phyloP scores from a whole-genome alignment of 2,888 invertebrate species.

The Perizoma flavofasciatum region DNA sequence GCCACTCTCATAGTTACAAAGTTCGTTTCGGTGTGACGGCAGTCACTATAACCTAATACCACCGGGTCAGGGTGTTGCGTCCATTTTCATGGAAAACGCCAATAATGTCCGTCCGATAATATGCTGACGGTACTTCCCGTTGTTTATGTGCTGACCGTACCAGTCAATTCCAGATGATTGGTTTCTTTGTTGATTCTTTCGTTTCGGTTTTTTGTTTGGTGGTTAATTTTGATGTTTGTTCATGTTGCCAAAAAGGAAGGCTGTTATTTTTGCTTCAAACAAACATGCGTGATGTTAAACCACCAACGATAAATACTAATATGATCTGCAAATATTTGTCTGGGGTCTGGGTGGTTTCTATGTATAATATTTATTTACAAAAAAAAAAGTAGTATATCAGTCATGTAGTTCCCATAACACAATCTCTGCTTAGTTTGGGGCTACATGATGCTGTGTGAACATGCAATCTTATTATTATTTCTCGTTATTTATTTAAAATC shows the following conservation, averaged over 20 bases:
- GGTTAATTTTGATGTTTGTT: neutral
- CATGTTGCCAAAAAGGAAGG: too few species aligned
- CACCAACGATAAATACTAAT: too few species aligned
- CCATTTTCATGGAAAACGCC: constrained; percentile 30
- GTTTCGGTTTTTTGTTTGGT: constrained; percentile 5
- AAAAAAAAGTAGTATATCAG: too few species aligned
- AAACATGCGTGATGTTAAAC: neutral
- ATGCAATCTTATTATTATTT: too few species aligned
- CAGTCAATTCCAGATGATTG: constrained; percentile 32
- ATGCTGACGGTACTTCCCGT: constrained; percentile 33
- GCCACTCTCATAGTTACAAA: neutral
- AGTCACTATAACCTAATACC: constrained; percentile 2
- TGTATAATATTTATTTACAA: too few species aligned
- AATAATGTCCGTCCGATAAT: constrained; percentile 33
- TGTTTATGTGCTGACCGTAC: constrained; percentile 31
- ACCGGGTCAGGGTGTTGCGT: constrained; percentile 29
- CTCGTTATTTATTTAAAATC: too few species aligned
- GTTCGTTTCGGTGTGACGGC: constrained; percentile 23
- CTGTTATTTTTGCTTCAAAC: too few species aligned
- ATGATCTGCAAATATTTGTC: too few species aligned
- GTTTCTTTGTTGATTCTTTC: constrained; percentile 31
- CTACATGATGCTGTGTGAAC: too few species aligned
- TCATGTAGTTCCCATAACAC: too few species aligned
- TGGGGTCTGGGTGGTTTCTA: too few species aligned
- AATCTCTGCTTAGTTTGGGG: too few species aligned